phyloP scores from a whole-genome alignment of 2,888 invertebrate species.

The Pyrgus malvae region DNA sequence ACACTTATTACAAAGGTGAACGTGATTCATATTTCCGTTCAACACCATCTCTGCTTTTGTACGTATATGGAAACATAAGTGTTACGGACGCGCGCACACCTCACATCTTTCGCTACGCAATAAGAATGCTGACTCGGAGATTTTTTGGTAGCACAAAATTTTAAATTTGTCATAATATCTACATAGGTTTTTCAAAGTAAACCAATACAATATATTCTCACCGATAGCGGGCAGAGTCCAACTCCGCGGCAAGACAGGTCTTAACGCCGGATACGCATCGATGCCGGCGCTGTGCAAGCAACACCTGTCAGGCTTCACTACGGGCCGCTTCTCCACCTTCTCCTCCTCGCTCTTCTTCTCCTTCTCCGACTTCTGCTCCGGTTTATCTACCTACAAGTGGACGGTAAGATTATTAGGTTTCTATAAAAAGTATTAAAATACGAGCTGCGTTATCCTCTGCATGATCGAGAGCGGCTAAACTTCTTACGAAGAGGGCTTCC shows the following conservation, averaged over 20 bases:
- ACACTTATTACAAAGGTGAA: no score
- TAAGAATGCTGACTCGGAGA: no score
- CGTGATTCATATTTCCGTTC: no score
- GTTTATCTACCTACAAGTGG: constrained; percentile 25
- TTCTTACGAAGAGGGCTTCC: no score
- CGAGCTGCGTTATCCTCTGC: neutral
- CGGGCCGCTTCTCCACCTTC: constrained; percentile 29
- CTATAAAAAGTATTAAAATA: neutral
- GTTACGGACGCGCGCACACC: no score
- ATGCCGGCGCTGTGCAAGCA: constrained; percentile 91
- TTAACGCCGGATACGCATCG: constrained; percentile 87
- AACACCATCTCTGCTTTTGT: no score
- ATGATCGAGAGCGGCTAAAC: no score
- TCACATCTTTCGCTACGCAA: no score
- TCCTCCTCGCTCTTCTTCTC: constrained; percentile 30
- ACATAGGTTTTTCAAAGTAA: neutral
- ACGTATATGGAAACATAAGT: no score
- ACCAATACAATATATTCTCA: constrained; percentile 36
- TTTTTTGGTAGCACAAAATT: no score
- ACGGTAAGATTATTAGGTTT: neutral
- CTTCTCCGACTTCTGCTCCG: constrained; percentile 35
- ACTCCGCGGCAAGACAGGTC: constrained; percentile 85
- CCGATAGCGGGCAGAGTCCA: constrained; percentile 89
- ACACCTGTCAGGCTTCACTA: constrained; percentile 47
- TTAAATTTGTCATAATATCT: no score